Conservation (phyloP, 2,113 vertebrate species). For the Scophthalmus maximus region DNA sequence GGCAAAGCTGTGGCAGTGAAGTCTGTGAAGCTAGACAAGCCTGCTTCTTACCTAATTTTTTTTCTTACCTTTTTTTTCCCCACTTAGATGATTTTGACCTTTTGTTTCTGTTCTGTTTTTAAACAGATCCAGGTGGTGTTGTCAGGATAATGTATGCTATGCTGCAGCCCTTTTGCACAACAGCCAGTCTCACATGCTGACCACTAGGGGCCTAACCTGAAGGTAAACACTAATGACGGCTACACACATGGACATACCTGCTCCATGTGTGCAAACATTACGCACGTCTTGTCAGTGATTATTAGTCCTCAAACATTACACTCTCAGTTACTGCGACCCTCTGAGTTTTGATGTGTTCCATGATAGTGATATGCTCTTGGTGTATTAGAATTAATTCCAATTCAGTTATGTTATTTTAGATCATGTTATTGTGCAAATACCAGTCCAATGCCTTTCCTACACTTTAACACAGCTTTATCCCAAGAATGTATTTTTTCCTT, state of each 20-base stretch:
- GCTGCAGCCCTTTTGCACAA: conserved; percentile 8
- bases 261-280: background rate
- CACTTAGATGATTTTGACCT: conserved; percentile 11
- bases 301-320: background rate
- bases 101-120: conserved; percentile 5
- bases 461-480: conserved; percentile 8
- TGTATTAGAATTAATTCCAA: background rate
- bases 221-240: conserved; percentile 25
- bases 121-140: background rate
- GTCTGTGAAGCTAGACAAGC: background rate
- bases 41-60: background rate
- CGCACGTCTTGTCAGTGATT: background rate
- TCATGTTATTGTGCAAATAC: background rate
- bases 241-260: background rate
- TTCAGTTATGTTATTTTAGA: background rate
- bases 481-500: background rate
- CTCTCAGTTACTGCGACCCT: background rate
- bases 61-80: background rate
- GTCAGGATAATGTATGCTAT: conserved; percentile 27
- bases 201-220: background rate
- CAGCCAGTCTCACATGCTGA: background rate
- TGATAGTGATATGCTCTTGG: background rate
- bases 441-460: background rate
- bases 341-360: background rate
- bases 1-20: background rate